Evolutionary conservation across 2,797 vertebrate species (phyloP), one percentile per base, ranked within the genome.

Genomic region (Sorex maritimensis): DNA sequence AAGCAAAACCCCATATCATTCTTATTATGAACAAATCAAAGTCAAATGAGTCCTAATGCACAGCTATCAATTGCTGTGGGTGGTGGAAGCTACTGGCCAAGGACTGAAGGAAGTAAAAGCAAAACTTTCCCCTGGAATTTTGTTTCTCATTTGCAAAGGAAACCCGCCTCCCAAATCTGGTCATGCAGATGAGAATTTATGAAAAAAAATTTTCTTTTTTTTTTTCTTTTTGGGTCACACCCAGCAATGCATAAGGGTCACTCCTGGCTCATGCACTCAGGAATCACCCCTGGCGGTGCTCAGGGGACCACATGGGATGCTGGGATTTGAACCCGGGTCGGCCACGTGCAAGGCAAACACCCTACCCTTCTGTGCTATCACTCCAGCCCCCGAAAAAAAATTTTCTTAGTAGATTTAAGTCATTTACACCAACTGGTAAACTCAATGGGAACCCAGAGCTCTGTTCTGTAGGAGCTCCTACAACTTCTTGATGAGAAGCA

Each of bases 51-150:
- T 93, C n/a, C 12, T 0, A 7, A 55, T 30, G 55, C 26, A 72
- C 24, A 44, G 5, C 44, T 63, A 9, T 17, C 24, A 8, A 41
- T 63, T 81, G 49, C 73, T 83, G 63, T 55, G 55, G 67, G 8
- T 93, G 92, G 44, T 14, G 15, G 46, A 1, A 90, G 73, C 38
- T 92, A 78, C 7, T 44, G 55, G 49, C 85, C 79, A 46, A 81
- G 61, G 65, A 73, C 2, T 24, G 38, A 85, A 68, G 21, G 19
- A 61, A 67, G 11, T 23, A 69, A 55, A 19, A 14, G 26, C 19
- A 1, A 81, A 61, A 8, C 52, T 15, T 8, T 86, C 28, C 63
- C 46, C 69, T 81, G 15, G 6, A 75, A 14, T 30, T 77, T 52
- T 61, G 73, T 26, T 75, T 8, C 46, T 26, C 30, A 23, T 49